Conservation (phyloP, 2,113 vertebrate genomes). For the Manacus vitellinus region DNA sequence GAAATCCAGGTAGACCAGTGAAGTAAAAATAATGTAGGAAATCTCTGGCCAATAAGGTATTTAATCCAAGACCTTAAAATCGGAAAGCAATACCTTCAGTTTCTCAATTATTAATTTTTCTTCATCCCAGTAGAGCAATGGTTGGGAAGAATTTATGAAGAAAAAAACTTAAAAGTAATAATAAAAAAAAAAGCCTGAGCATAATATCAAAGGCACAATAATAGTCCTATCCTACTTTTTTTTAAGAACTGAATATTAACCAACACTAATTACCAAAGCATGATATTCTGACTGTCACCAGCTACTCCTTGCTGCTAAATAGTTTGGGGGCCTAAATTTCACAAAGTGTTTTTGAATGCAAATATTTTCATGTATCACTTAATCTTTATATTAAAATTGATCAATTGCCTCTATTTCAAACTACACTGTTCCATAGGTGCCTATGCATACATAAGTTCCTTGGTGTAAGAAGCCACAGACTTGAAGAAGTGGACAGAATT, state of each 20-base stretch:
- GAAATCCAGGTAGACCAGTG: neutral
- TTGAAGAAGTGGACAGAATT: neutral
- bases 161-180: neutral
- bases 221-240: neutral
- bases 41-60: neutral
- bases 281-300: neutral
- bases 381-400: neutral
- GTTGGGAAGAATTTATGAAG: neutral
- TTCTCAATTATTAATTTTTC: neutral
- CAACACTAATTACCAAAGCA: neutral
- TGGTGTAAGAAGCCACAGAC: neutral
- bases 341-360: neutral
- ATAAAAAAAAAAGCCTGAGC: neutral
- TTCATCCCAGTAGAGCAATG: neutral
- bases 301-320: neutral
- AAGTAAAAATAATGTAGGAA: neutral
- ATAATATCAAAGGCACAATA: neutral
- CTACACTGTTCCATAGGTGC: neutral
- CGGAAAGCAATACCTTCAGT: neutral
- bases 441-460: neutral
- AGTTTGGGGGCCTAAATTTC: neutral
- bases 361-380: neutral
- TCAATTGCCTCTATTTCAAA: neutral
- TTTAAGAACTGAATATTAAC: neutral
- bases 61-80: neutral